Percentiles rank a stretch among this genome's conserved stretches.
Evolutionary conservation across 1,140 invertebrate species (phyloP).

Genomic region (Bombyx mandarina): DNA sequence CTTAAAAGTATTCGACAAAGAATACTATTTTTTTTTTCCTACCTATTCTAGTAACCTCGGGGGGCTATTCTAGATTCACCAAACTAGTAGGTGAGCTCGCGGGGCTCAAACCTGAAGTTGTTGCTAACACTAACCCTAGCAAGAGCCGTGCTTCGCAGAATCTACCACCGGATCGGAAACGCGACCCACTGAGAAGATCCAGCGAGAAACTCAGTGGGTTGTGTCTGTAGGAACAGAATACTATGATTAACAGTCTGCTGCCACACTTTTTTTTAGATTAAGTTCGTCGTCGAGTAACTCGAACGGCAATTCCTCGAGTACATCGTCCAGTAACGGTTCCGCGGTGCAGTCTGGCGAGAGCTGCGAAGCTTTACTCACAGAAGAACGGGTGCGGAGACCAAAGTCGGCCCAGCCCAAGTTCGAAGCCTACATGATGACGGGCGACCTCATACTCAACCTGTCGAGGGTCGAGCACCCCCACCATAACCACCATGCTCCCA

Average conservation of each 20-base stretch:
- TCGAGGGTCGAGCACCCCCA: slow-evolving; percentile 77
- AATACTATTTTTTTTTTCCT: too few species aligned
- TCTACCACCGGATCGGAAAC: too few species aligned
- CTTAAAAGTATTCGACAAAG: too few species aligned
- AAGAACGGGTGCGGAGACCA: slow-evolving; percentile 25
- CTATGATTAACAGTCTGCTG: background rate
- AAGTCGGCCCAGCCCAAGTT: slow-evolving; percentile 70
- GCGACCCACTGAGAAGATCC: too few species aligned
- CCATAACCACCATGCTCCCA: slow-evolving; percentile 56
- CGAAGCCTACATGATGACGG: slow-evolving; percentile 98
- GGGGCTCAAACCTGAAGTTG: too few species aligned
- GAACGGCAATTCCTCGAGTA: slow-evolving; percentile 47
- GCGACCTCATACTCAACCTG: slow-evolving; percentile 92
- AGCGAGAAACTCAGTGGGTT: too few species aligned
- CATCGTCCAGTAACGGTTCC: slow-evolving; percentile 57
- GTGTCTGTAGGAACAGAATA: background rate
- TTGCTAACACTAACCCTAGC: too few species aligned
- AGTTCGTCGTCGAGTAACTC: slow-evolving; percentile 52
- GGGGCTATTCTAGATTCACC: too few species aligned
- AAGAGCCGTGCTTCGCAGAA: too few species aligned
- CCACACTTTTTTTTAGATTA: slow-evolving; percentile 23
- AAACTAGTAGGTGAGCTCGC: too few species aligned
- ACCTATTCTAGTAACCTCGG: too few species aligned
- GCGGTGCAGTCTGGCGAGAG: slow-evolving; percentile 53
- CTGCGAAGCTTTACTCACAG: slow-evolving; percentile 49